Evolutionary conservation across 2,113 vertebrate species (phyloP), one percentile per base, ranked within the genome.

Genomic region (Notiomystis cincta): DNA sequence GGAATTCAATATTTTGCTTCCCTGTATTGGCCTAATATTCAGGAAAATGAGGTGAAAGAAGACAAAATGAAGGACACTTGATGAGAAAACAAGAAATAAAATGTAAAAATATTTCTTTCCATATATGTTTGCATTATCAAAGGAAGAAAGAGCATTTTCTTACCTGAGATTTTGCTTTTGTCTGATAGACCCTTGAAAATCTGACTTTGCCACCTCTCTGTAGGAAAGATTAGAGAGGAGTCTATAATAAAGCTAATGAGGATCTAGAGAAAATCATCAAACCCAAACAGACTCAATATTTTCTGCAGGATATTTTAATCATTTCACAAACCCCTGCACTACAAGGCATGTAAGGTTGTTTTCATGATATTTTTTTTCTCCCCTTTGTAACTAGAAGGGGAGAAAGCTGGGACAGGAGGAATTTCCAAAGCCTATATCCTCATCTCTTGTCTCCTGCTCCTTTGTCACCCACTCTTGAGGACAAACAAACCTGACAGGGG

Each of bases 111-210:
- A 14, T 7, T 6, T 10, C 3, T 84, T 72, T 73, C 24, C 13
- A 22, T 15, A 11, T 64, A 6, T 6, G 45, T 72, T 71, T 79
- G 10, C 25, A 30, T 71, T 6, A 35, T 82, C 57, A 79, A 87
- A 75, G 40, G 37, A 44, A 87, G 48, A 87, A 81, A 57, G 9
- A 33, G n/a, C 12, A 82, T 94, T 78, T 75, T 20, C 31, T 94
- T 82, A 25, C 37, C 20, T 24, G 51, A 47, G 11, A 78, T 75
- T 90, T 75, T 58, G 19, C 69, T 87, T 87, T 66, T 51, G 18
- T 53, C 42, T 58, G 42, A 25, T 64, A 47, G 21, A 66, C 47
- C 42, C 35, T 71, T 54, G 24, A 19, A 44, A 27, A 69, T 51
- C 48, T 25, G 33, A 31, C 18, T 66, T 31, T 87, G 51, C 51